Evolutionary conservation across 2,797 vertebrate species (phyloP), one percentile per base, ranked within the genome.

Genomic region (Serranus cabrilla): DNA sequence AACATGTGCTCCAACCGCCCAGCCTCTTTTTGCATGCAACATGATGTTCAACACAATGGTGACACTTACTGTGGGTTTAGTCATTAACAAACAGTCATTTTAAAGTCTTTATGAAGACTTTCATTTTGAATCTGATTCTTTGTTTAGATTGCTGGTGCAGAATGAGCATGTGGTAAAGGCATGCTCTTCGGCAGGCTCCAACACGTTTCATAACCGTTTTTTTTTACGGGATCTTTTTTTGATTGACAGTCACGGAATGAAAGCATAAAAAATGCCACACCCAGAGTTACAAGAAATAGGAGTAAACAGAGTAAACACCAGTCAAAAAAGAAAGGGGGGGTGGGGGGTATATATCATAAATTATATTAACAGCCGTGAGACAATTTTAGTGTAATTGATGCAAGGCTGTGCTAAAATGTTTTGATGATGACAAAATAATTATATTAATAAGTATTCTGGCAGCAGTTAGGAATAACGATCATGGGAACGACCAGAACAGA

Each of bases 191-290:
- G 8, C 34, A 34, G 0, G 0, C 27, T 16, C 9, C 0, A 1
- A 78, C 92, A 85, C 8, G 91, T 84, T 83, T 77, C 76, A 82
- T 74, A 27, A 43, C 21, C 21, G 5, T 2, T 27, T 7, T 66
- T n/a, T 69, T 56, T 9, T 6, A 62, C 14, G 0, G 11, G 31
- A 37, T n/a, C 2, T 27, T 42, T 14, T 7, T 56, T 65, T 85
- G 68, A 84, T 51, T 71, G 77, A 81, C 25, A 17, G 40, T 42
- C 25, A 37, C 1, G 4, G n/a, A 58, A 11, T 16, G 0, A 1
- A 7, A 37, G 0, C 2, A 47, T 2, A 1, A n/a, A 3, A 31
- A 37, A 55, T 1, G 11, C 49, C 50, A 56, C 80, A 72, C 65
- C 59, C 45, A 56, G 4, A 42, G 16, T 39, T 46, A 49, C 2